Evolutionary conservation across 1,140 invertebrate genomes (phyloP).

Genomic region (Drosophila sp.): DNA sequence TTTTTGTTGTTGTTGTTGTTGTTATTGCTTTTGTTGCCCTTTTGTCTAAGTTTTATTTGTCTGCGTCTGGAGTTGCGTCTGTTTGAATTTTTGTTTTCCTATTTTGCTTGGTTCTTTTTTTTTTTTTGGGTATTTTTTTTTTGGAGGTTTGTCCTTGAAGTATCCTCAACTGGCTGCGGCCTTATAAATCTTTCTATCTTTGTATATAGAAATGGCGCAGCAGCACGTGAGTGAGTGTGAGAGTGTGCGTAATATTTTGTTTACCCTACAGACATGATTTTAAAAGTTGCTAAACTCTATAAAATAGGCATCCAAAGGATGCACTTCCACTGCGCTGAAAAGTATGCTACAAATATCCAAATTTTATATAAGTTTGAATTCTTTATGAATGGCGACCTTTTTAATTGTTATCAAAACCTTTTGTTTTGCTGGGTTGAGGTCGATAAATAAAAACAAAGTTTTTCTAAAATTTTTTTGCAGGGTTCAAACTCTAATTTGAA

Average conservation of each 20-base stretch:
- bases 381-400: too few relatives aligned
- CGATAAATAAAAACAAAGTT: too few relatives aligned
- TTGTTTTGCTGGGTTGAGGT: too few relatives aligned
- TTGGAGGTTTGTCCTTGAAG: slow-evolving; percentile 67
- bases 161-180: slow-evolving; percentile 69
- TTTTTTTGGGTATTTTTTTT: slow-evolving; percentile 30
- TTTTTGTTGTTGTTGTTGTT: slow-evolving; percentile 24
- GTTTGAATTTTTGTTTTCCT: slow-evolving; percentile 43
- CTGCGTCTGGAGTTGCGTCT: slow-evolving; percentile 66
- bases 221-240: slow-evolving; percentile 55
- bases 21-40: slow-evolving; percentile 39
- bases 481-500: too few relatives aligned
- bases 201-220: slow-evolving; percentile 65
- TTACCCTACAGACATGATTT: not conserved
- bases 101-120: slow-evolving; percentile 13
- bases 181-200: slow-evolving; percentile 73
- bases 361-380: too few relatives aligned
- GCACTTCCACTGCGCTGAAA: not conserved
- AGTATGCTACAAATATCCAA: slow-evolving; percentile 11
- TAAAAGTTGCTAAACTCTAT: not conserved
- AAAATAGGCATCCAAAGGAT: not conserved
- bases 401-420: too few relatives aligned
- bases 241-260: slow-evolving; percentile 22
- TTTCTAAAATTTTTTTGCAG: too few relatives aligned
- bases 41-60: slow-evolving; percentile 65